Evolutionary conservation across 2,888 invertebrate genomes (phyloP), one percentile per base, ranked within the genome.

Genomic region (Cerceris ruficornis): DNA sequence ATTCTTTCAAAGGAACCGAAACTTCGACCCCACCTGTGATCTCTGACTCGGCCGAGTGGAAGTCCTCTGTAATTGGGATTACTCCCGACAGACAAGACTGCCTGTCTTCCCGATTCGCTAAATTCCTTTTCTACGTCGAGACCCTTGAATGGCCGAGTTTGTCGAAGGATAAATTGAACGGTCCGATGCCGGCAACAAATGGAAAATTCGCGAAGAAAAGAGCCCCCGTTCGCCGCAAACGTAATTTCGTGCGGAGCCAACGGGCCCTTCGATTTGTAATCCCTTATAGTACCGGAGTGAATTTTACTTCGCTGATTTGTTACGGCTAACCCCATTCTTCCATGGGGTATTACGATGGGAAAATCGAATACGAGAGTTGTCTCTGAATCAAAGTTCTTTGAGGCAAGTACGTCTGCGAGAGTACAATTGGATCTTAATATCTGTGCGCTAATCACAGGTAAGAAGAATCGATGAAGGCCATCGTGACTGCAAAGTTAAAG

Each of bases 1-100:
- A 76, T 79, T 79, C 77, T 79, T 73, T 85, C 78, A 85, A 85
- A 86, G 77, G 71, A 64, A 77, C 75, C 85, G 81, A 83, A 86
- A 81, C 77, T 80, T 82, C 72, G 75, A 79, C 81, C 78, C 80
- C 77, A 84, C 81, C 85, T 77, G 83, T 86, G 83, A 85, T 82
- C 82, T 82, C 69, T 66, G 73, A 77, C 62, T 75, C 65, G 77
- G 65, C 74, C 66, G 54, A 72, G 71, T 72, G 81, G 69, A 75
- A 80, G 81, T 79, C 71, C 65, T 50, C 75, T 68, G 80, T 86
- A 87, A 88, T 88, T 86, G 86, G 82, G 79, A 85, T 86, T 88
- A 85, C 76, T 80, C 60, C 59, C 75, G 78, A 76, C 79, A 79
- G 78, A 80, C 78, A 78, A 75, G 70, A 72, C 67, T 65, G n/a